Conservation (phyloP, 2,797 vertebrate species). For the Darevskia nairensis region DNA sequence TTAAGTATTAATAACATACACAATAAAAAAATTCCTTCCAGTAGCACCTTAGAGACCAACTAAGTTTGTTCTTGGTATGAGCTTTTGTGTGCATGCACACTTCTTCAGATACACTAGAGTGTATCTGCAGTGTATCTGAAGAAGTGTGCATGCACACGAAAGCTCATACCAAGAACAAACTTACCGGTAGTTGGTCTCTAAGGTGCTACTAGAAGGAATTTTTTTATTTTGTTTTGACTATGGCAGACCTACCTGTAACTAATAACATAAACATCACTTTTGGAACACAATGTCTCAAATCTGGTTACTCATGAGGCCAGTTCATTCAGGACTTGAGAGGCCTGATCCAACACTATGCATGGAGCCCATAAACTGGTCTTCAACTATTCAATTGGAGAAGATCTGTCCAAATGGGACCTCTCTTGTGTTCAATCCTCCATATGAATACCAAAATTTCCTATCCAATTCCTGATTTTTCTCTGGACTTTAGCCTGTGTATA, state of each 20-base stretch:
- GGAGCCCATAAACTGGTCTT: not conserved
- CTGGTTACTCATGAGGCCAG: not conserved
- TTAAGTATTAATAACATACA: not conserved
- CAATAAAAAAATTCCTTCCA: too few relatives aligned
- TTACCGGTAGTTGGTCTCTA: too few relatives aligned
- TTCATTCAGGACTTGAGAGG: not conserved
- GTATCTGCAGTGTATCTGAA: too few relatives aligned
- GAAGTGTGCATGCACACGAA: too few relatives aligned
- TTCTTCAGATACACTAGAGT: too few relatives aligned
- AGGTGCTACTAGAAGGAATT: too few relatives aligned
- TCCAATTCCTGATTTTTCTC: not conserved
- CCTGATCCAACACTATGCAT: not conserved
- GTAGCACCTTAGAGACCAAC: too few relatives aligned
- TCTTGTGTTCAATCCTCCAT: not conserved
- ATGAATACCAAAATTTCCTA: not conserved
- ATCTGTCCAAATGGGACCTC: not conserved
- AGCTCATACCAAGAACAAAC: too few relatives aligned
- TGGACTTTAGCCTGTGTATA: not conserved
- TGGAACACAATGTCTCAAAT: not conserved
- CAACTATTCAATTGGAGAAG: not conserved
- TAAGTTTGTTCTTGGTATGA: too few relatives aligned
- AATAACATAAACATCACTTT: not conserved
- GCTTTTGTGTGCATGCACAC: too few relatives aligned
- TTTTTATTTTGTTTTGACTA: too few relatives aligned
- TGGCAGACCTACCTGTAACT: not conserved